Evolutionary conservation across 2,797 vertebrate genomes (phyloP), one percentile per base, ranked within the genome.

Genomic region (Enteromius afrohamiltoni): DNA sequence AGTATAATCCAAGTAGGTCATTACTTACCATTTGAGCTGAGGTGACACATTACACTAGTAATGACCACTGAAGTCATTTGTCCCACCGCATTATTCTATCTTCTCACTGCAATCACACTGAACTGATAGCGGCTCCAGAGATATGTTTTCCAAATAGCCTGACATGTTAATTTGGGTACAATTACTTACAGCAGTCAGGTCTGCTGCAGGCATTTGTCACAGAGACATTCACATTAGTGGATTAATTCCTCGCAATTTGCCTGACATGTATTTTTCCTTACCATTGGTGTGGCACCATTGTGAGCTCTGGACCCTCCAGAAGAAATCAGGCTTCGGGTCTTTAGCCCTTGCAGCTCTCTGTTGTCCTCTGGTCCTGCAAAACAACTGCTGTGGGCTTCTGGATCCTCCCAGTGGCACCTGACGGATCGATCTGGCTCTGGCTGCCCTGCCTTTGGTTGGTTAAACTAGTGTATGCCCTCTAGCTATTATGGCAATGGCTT

Each of bases 401-500:
- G 21, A 62, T 23, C 14, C 37, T 77, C 75, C 37, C 75, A 45
- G 13, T 62, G 16, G 75, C 4, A 77, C 37, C 37, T 42, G 37
- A 45, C 29, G 23, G 90, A 91, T 79, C 21, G 88, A 91, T 92
- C 90, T 87, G 88, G 89, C 89, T 88, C 80, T 55, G 47, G 79
- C 87, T 84, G 71, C 2, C 90, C 90, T 81, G 88, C 87, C 87
- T 88, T 85, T 86, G 88, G 90, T 88, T 87, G 88, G 87, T 90
- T 93, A 92, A 91, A 93, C 91, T 89, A 87, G 81, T 40, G 80
- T 88, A 84, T 90, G 88, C 91, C 89, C 85, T 68, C 83, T 86
- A 89, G 91, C 92, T 91, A 93, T 93, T 92, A 92, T 91, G 87
- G 89, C 89, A 93, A 93, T 93, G 86, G 76, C 83, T 91, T 91